Base-by-base conservation (phyloP, 2,797 vertebrate species). In the Momotus momota region DNA sequence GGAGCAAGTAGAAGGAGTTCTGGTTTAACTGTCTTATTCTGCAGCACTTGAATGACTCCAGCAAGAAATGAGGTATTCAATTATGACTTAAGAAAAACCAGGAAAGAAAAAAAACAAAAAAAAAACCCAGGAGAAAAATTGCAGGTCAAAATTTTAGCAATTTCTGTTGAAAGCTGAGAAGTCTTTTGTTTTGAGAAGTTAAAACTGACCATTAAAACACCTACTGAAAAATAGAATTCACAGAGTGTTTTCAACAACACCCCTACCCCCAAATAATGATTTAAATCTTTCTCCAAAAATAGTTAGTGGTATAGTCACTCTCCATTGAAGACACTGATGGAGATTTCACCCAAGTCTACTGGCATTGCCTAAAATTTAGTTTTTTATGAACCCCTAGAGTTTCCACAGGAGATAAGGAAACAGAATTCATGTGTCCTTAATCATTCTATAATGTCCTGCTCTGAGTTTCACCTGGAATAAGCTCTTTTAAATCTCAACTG, bases 261-360 rank as follows among this genome's bases (percentile, higher is more conserved):
- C 43, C 2, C 0, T 3, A 3, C 14, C 4, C 17, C 16, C 20
- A 25, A 43, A 33, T 41, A 48, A 33, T 16, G 0, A 54, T 40
- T 41, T 26, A 40, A 33, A 5, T 40, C 66, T 92, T 79, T 57
- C 20, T 72, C 9, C 10, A 48, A 38, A 81, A 80, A 18, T 12
- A 6, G 18, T 45, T 12, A 6, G 18, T 45, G 22, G 23, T 41
- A 62, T 8, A 35, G n/a, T 31, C 45, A 25, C 1, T 38, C 9
- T 54, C 22, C 8, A 12, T 5, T 52, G 69, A 71, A 79, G 43
- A 58, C 13, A 14, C 3, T 38, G 13, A n/a, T 70, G 40, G 29
- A 89, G 26, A 62, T 18, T 49, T 86, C 55, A 74, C 3, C 29
- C 46, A 66, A 8, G 23, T 51, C 27, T 75, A 5, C 18, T 46